Evolutionary conservation across 2,888 invertebrate genomes (phyloP).

Genomic region (Lithophane socia): DNA sequence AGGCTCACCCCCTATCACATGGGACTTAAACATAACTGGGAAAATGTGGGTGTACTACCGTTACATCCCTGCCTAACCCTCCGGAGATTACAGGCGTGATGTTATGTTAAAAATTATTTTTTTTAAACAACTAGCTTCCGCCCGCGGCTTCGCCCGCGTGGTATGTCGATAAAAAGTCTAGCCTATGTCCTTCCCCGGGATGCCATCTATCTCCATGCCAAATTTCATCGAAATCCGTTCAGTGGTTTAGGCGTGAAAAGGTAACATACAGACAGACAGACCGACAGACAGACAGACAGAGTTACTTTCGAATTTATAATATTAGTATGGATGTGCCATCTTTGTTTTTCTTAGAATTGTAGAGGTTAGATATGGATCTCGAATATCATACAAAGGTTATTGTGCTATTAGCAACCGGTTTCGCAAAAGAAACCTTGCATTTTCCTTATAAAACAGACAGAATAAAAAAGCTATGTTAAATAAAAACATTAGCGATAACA

Average conservation of each 20-base stretch:
- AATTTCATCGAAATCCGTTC: too few species aligned
- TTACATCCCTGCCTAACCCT: neutral
- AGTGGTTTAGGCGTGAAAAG: too few species aligned
- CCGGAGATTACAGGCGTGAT: neutral
- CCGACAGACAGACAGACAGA: too few species aligned
- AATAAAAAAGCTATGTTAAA: neutral
- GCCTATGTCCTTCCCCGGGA: too few species aligned
- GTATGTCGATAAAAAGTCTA: too few species aligned
- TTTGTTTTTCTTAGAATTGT: neutral
- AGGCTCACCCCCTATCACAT: too few species aligned
- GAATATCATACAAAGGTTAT: neutral
- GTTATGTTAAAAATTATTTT: neutral
- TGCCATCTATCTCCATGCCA: too few species aligned
- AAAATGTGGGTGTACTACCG: neutral
- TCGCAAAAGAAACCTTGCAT: neutral
- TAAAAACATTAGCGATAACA: constrained; percentile 10
- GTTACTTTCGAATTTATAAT: too few species aligned
- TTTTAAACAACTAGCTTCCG: neutral
- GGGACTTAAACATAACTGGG: too few species aligned
- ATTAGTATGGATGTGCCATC: neutral
- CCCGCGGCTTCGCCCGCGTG: too few species aligned
- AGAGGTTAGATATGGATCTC: neutral
- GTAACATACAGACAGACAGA: too few species aligned
- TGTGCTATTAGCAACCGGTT: neutral
- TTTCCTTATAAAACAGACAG: constrained; percentile 19